Percentiles rank a stretch among this genome's conserved stretches.
These are phyloP conservation scores for Sylvietta virens DNA, from an alignment of 2,113 vertebrate genomes.

Conservation along the genomic window DNA sequence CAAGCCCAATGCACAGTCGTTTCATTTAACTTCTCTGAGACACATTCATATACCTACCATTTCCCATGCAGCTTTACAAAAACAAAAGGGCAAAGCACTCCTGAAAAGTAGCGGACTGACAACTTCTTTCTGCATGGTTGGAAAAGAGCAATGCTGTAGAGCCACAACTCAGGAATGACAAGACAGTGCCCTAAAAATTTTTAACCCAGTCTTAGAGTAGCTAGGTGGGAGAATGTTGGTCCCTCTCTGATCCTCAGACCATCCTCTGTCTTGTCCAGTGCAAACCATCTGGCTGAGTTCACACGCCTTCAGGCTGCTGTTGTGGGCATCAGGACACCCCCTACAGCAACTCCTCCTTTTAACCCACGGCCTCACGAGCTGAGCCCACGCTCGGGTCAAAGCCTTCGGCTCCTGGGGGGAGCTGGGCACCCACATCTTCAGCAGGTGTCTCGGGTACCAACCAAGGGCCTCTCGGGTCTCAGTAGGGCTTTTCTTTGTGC, in stretches of 20 bases:
- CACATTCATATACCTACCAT: constrained; percentile 43
- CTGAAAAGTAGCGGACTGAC: background rate
- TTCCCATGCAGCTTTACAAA: constrained; percentile 31
- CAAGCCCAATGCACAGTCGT: constrained; percentile 3
- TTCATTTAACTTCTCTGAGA: constrained; percentile 51
- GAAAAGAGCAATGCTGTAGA: background rate
- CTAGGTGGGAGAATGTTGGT: background rate
- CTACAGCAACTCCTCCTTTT: background rate
- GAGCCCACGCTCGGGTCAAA: background rate
- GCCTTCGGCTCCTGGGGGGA: background rate
- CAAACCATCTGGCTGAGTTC: background rate
- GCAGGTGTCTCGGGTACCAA: background rate
- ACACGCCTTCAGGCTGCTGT: too few species aligned
- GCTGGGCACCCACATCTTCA: background rate
- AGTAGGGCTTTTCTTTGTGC: background rate
- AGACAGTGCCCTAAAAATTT: background rate
- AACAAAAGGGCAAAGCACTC: background rate
- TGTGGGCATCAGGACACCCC: background rate
- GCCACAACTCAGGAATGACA: background rate
- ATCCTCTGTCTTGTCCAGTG: background rate
- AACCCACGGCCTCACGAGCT: rapidly evolving
- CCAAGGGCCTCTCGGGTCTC: background rate
- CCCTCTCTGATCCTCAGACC: background rate
- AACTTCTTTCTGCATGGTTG: background rate
- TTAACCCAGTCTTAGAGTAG: background rate